phyloP scores from a whole-genome alignment of 2,888 invertebrate genomes.

The Temnothorax unifasciatus region DNA sequence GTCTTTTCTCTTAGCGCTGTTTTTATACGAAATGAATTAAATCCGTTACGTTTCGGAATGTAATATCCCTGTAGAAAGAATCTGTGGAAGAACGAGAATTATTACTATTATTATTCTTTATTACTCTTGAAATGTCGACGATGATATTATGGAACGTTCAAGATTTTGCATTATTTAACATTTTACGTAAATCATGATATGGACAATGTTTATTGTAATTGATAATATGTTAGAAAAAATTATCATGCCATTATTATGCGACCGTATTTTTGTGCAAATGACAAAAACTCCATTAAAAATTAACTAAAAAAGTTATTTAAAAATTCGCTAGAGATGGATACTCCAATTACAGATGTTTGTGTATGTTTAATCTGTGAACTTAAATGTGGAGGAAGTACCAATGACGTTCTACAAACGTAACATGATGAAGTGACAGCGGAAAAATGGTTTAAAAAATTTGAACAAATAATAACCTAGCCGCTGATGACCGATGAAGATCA shows the following conservation, averaged over 20 bases:
- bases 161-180: neutral
- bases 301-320: neutral
- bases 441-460: slow-evolving; percentile 27
- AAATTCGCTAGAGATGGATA: neutral
- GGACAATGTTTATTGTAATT: neutral
- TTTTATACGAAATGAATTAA: slow-evolving; percentile 42
- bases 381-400: slow-evolving; percentile 1
- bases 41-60: slow-evolving; percentile 34
- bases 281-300: neutral
- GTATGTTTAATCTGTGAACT: neutral
- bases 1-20: neutral
- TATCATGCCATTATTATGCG: neutral
- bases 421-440: neutral
- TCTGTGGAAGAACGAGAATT: neutral
- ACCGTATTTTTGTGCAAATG: neutral
- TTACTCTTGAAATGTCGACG: neutral
- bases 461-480: slow-evolving; percentile 13
- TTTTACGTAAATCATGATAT: neutral
- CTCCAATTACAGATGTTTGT: slow-evolving; percentile 1
- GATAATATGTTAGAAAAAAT: neutral
- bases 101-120: slow-evolving; percentile 15
- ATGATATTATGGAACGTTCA: neutral
- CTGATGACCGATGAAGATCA: slow-evolving; percentile 35
- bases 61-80: slow-evolving; percentile 30
- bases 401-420: neutral